Evolutionary conservation across 1,140 invertebrate species (phyloP).

Genomic region (Drosophila pseudoananassae): DNA sequence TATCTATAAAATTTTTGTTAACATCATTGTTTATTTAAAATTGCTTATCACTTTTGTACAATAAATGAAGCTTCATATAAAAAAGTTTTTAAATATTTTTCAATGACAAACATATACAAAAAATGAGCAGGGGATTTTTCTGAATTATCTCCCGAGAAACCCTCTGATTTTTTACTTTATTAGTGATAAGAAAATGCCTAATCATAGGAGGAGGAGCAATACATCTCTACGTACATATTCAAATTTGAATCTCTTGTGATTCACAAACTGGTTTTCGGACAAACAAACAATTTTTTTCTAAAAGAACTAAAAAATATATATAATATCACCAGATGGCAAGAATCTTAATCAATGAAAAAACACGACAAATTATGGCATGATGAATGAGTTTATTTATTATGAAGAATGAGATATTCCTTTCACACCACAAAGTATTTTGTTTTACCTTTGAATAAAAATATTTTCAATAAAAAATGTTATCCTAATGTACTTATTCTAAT

Average conservation of each 20-base stretch:
- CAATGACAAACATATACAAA: not conserved
- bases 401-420: too few relatives aligned
- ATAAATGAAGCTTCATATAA: constrained; percentile 2
- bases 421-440: not conserved
- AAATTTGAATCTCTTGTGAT: not conserved
- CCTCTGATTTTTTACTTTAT: not conserved
- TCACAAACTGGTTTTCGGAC: constrained; percentile 19
- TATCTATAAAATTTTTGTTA: not conserved
- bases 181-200: constrained; percentile 19
- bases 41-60: not conserved
- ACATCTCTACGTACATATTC: not conserved
- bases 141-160: not conserved
- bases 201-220: not conserved
- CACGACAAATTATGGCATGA: not conserved
- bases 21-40: not conserved
- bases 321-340: constrained; percentile 7
- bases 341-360: constrained; percentile 12
- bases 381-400: not conserved
- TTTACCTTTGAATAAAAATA: not conserved
- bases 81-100: not conserved
- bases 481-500: not conserved
- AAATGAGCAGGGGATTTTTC: not conserved
- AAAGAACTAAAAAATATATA: not conserved
- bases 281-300: not conserved
- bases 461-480: not conserved